Evolutionary conservation across 2,113 vertebrate species (phyloP), one percentile per base, ranked within the genome.

Genomic region (Lucifuga dentata): DNA sequence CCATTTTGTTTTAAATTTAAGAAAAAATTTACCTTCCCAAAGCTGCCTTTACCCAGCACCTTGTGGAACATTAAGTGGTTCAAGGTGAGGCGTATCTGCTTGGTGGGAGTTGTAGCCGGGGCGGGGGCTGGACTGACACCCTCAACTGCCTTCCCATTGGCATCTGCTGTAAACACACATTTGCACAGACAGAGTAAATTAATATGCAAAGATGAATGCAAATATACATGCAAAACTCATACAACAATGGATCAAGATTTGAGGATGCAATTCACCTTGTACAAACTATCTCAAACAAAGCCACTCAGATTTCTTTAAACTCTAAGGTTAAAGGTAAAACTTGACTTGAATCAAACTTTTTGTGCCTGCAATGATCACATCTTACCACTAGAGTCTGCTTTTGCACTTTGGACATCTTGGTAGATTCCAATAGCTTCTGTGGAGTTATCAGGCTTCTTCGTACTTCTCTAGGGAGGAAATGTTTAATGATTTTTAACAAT

Each of bases 11-110:
- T 38, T 38, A 33, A 32, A 55, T 58, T 26, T 3, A 38, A 15
- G 5, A n/a, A 45, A 2, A 29, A 3, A 23, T 90, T 0, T 88
- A 99, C 98, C 95, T 99, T 99, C 51, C 97, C 98, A 71, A 99
- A 99, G 86, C 98, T 99, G 78, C 98, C 98, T 92, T 99, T 99
- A 56, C 97, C 98, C 72, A 98, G 93, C 55, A 99, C 95, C 85
- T 99, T 99, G 75, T 95, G 94, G 84, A 99, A 95, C n/a, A 78
- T 70, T 68, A 99, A 95, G 72, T 95, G 94, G 19, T 95, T 93
- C 0, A 95, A 57, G 68, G 72, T 93, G 81, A 98, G 91, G 48
- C 23, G 91, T 3, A 78, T 80, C 51, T 86, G 79, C 56, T 78
- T 87, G 5, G 55, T 73, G 48, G 85, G 36, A 68, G 45, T 80